Evolutionary conservation across 37 sponge, comb jelly and placozoan genomes (phyloP).

Genomic region (Cladorhizidae sp.): DNA sequence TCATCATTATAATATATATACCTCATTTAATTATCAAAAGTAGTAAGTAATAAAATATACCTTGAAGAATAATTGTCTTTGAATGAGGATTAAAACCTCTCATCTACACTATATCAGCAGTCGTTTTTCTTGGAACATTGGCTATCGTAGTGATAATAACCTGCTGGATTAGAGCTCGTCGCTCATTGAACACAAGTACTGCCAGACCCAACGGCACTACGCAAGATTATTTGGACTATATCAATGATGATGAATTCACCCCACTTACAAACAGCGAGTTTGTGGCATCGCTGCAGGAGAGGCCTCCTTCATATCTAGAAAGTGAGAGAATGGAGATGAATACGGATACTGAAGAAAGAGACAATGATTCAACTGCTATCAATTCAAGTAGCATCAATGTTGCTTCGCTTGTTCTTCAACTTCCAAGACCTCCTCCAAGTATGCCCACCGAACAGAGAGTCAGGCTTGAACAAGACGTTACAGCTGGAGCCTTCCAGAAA

Average conservation of each 20-base stretch:
- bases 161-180: slow-evolving; percentile 75
- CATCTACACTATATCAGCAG: slow-evolving; percentile 73
- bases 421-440: too few species aligned
- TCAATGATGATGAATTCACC: slow-evolving; percentile 72
- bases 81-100: slow-evolving; percentile 86
- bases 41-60: too few species aligned
- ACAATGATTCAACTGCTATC: not conserved
- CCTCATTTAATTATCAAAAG: too few species aligned
- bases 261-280: slow-evolving; percentile 74
- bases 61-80: too few species aligned
- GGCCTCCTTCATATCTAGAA: slow-evolving; percentile 78
- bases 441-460: too few species aligned
- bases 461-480: too few species aligned
- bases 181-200: slow-evolving; percentile 31
- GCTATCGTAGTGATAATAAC: slow-evolving; percentile 73
- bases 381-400: too few species aligned
- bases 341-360: not conserved
- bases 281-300: slow-evolving; percentile 59
- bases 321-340: slow-evolving; percentile 63
- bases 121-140: slow-evolving; percentile 63
- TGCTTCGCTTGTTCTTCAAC: too few species aligned
- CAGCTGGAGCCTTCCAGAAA: too few species aligned
- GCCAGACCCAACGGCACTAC: slow-evolving; percentile 31
- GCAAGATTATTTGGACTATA: slow-evolving; percentile 74
- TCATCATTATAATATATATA: too few species aligned